Evolutionary conservation across 2,797 vertebrate species (phyloP).

Genomic region (Onychomys torridus): DNA sequence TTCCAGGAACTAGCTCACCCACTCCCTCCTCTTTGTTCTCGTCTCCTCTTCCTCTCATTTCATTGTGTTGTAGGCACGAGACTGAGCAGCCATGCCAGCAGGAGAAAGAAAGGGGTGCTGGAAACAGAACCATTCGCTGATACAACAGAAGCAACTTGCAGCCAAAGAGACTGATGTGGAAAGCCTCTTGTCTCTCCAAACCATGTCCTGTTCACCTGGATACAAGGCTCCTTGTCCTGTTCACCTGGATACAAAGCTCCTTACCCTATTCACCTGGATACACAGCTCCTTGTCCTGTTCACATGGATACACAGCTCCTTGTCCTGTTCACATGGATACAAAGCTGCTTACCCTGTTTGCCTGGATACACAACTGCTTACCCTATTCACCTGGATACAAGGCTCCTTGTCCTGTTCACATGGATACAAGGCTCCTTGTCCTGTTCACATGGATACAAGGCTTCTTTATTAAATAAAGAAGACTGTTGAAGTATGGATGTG

Average conservation of each 20-base stretch:
- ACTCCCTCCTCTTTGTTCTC: neutral
- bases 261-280: too few species aligned
- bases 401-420: too few species aligned
- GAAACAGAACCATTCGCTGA: neutral
- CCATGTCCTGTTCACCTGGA: neutral
- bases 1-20: neutral
- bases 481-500: neutral
- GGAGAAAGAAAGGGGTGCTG: neutral
- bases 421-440: neutral
- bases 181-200: neutral
- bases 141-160: neutral
- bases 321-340: too few species aligned
- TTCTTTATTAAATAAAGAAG: conserved; percentile 11
- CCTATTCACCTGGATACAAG: too few species aligned
- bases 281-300: too few species aligned
- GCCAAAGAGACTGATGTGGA: neutral
- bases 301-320: too few species aligned
- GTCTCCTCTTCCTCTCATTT: neutral
- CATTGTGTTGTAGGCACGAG: neutral
- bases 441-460: neutral
- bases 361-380: neutral
- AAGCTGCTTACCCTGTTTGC: too few species aligned
- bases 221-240: too few species aligned
- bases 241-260: too few species aligned
- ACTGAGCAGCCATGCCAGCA: neutral